phyloP scores from a whole-genome alignment of 2,113 vertebrate species.

The Sturnus vulgaris region DNA sequence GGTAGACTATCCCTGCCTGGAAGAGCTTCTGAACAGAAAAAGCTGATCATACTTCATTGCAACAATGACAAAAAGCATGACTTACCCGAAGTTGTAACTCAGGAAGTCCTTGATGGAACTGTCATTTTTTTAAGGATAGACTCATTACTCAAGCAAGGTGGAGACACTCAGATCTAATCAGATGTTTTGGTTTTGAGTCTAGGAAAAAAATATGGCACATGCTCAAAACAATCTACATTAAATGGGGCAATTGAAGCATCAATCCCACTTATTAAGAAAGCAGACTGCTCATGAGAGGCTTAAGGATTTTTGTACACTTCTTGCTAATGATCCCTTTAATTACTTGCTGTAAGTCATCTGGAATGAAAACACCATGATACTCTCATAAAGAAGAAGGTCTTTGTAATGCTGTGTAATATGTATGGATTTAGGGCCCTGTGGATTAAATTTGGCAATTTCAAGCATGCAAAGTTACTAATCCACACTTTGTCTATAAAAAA shows the following conservation, averaged over 20 bases:
- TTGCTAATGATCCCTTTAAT: conserved; percentile 42
- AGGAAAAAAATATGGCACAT: background rate
- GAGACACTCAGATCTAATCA: background rate
- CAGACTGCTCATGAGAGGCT: background rate
- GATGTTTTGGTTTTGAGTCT: background rate
- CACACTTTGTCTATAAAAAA: background rate
- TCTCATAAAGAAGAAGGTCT: background rate
- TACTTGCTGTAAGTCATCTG: conserved; percentile 22
- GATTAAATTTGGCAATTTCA: conserved; percentile 31
- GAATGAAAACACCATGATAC: conserved; percentile 4
- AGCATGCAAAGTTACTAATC: conserved; percentile 28
- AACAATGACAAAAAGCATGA: background rate
- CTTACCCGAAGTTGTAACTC: background rate
- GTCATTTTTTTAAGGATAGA: background rate
- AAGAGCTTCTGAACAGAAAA: background rate
- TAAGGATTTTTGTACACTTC: conserved; percentile 17
- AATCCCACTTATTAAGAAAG: background rate
- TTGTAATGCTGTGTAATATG: background rate
- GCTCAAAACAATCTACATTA: background rate
- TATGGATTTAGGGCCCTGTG: background rate
- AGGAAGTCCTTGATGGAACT: background rate
- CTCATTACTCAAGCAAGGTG: background rate
- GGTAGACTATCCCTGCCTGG: background rate
- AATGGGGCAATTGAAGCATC: background rate
- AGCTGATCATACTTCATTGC: background rate